These are phyloP conservation scores for Temnothorax ravouxi DNA, from an alignment of 2,888 invertebrate genomes.

Conservation along the genomic window DNA sequence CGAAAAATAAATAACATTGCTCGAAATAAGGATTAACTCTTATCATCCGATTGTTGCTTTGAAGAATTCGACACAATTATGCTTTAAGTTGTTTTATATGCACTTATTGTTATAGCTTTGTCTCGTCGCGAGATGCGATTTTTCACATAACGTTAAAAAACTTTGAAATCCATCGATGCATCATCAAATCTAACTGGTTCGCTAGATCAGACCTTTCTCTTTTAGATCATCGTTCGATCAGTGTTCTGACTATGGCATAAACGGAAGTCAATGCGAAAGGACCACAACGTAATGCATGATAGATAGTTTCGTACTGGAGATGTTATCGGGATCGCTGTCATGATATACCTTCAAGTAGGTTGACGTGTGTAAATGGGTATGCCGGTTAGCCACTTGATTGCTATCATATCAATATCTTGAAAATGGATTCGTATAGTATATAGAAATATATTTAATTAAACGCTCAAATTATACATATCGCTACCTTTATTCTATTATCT, in stretches of 20 bases:
- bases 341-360: conserved; percentile 38
- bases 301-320: conserved; percentile 55
- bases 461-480: neutral
- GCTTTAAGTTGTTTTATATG: neutral
- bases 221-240: conserved; percentile 32
- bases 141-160: conserved; percentile 2
- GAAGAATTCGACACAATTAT: neutral
- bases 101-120: neutral
- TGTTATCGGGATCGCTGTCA: conserved; percentile 65
- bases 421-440: conserved; percentile 43
- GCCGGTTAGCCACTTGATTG: conserved; percentile 67
- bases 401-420: conserved; percentile 57
- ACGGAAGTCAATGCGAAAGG: conserved; percentile 14
- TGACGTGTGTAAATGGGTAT: conserved; percentile 53
- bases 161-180: neutral
- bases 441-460: conserved; percentile 16
- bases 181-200: neutral
- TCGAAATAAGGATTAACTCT: neutral
- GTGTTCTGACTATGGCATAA: conserved; percentile 28
- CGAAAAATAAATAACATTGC: neutral
- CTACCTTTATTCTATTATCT: neutral
- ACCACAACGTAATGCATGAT: conserved; percentile 32
- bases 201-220: neutral
- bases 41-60: neutral
- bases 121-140: neutral